phyloP scores from a whole-genome alignment of 1,140 invertebrate genomes.

The Proctacanthus coquilletti region DNA sequence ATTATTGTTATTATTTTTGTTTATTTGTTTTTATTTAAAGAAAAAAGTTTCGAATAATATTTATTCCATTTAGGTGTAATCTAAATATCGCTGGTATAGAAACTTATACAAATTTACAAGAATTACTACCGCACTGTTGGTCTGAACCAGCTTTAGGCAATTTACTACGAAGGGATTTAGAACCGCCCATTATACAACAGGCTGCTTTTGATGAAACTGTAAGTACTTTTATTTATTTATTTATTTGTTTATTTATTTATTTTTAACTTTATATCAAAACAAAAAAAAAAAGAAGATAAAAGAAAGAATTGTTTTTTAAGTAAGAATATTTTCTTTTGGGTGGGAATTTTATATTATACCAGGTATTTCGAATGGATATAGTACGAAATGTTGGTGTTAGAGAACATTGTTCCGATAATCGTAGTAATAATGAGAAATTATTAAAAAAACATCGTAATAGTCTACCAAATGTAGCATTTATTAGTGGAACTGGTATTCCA shows the following conservation, averaged over 20 bases:
- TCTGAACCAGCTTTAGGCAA: slow-evolving; percentile 49
- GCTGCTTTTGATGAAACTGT: slow-evolving; percentile 65
- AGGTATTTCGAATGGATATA: slow-evolving; percentile 64
- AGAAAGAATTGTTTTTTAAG: not conserved
- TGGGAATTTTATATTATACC: not conserved
- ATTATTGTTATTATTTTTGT: not conserved
- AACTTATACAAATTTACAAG: slow-evolving; percentile 49
- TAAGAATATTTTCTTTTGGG: slow-evolving; percentile 1
- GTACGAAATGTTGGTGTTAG: slow-evolving; percentile 55
- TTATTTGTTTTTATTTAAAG: not conserved
- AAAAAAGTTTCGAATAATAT: not conserved
- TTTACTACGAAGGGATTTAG: slow-evolving; percentile 35
- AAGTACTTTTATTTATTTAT: slow-evolving; percentile 10
- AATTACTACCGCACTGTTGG: slow-evolving; percentile 54
- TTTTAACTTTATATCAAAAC: slow-evolving; percentile 2
- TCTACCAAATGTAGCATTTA: slow-evolving; percentile 20
- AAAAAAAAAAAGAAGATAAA: not conserved
- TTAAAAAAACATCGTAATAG: slow-evolving; percentile 15
- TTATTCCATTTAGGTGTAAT: slow-evolving; percentile 30
- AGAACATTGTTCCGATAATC: slow-evolving; percentile 15
- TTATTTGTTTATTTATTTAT: not conserved
- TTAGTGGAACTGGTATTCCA: slow-evolving; percentile 25
- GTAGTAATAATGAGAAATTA: not conserved
- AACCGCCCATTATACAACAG: slow-evolving; percentile 59
- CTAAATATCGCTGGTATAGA: slow-evolving; percentile 51